Evolutionary conservation across 64 coral and sea anemone species (phyloP).

Genomic region (Pocillopora damicornis): DNA sequence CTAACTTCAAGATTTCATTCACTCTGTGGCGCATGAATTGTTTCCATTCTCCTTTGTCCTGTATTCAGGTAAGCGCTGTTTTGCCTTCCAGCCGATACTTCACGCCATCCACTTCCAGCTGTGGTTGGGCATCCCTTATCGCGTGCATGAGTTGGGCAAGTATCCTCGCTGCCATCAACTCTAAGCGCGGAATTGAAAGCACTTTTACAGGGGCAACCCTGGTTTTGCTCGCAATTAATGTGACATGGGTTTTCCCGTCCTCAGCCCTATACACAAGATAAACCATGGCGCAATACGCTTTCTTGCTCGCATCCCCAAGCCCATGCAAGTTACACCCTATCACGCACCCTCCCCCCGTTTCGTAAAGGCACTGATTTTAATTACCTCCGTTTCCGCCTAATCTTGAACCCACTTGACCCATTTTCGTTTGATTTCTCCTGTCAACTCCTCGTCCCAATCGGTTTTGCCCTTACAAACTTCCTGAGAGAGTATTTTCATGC

Average conservation of each 20-base stretch:
- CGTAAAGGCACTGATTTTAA: background rate
- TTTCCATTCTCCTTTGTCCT: constrained; percentile 28
- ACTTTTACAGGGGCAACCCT: constrained; percentile 38
- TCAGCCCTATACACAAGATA: constrained; percentile 3
- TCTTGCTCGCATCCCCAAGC: constrained; percentile 28
- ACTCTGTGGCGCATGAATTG: constrained; percentile 34
- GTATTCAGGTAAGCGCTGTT: constrained; percentile 29
- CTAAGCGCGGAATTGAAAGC: constrained; percentile 45
- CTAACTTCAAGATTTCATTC: constrained; percentile 24
- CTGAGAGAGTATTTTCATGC: constrained; percentile 49
- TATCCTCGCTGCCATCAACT: constrained; percentile 48
- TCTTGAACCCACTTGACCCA: constrained; percentile 13
- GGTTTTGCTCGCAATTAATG: constrained; percentile 13
- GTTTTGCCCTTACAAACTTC: constrained; percentile 21
- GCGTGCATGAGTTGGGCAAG: constrained; percentile 21
- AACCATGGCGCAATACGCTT: constrained; percentile 38
- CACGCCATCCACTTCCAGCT: background rate
- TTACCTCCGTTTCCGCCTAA: background rate
- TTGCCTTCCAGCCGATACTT: constrained; percentile 28
- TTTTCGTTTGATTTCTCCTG: background rate
- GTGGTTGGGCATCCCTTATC: constrained; percentile 24
- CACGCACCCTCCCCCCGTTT: background rate
- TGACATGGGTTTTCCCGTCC: background rate
- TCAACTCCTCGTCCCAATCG: constrained; percentile 22
- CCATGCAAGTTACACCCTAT: background rate